phyloP scores from a whole-genome alignment of 2,797 vertebrate genomes.

The Rhadinocentrus ornatus region DNA sequence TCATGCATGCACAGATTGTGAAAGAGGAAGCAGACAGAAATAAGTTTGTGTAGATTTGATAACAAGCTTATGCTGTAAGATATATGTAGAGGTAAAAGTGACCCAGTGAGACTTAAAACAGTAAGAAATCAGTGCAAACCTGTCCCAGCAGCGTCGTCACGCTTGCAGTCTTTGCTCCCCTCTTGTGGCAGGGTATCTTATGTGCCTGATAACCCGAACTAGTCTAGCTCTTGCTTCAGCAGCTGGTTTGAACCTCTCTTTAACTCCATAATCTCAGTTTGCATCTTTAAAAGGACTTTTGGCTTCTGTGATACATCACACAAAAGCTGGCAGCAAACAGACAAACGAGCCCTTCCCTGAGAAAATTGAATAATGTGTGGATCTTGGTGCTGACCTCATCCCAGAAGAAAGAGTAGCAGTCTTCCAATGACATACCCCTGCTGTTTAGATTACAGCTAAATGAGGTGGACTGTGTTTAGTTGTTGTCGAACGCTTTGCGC shows the following conservation, averaged over 20 bases:
- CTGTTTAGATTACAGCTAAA: conserved; percentile 54
- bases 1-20: conserved; percentile 16
- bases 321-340: conserved; percentile 3
- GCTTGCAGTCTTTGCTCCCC: conserved; percentile 60
- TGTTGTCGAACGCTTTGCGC: conserved; percentile 49
- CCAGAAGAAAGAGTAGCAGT: conserved; percentile 13
- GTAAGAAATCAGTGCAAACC: conserved; percentile 12
- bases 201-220: background rate
- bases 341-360: conserved; percentile 42
- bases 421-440: conserved; percentile 22
- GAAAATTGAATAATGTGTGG: conserved; percentile 25
- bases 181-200: conserved; percentile 53
- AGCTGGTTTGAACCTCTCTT: background rate
- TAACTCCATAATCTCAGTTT: conserved; percentile 11
- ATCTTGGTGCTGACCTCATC: conserved; percentile 53
- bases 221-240: background rate
- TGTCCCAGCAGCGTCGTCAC: background rate
- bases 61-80: conserved; percentile 12
- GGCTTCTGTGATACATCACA: conserved; percentile 9
- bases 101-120: conserved; percentile 29
- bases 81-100: conserved; percentile 19
- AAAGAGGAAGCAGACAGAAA: background rate
- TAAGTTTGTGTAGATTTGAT: conserved; percentile 22
- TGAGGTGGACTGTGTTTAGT: conserved; percentile 25
- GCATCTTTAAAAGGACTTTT: background rate